A percentile compares a stretch with the other conserved stretches of the same genome.
These are phyloP conservation scores for Sycobia sp. DNA, from an alignment of 1,140 invertebrate species.

Conservation along the genomic window DNA sequence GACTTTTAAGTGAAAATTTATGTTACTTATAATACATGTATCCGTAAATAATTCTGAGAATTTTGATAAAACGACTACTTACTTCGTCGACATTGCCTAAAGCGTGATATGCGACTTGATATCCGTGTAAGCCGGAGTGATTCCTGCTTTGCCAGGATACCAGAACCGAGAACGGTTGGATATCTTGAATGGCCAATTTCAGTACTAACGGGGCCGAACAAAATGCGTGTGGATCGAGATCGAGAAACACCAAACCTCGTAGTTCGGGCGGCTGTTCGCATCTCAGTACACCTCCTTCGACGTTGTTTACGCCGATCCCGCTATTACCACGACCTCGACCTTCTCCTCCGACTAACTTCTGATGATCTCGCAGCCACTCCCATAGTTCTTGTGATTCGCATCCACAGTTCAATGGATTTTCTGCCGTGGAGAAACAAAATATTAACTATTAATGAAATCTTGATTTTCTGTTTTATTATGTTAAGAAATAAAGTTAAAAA, in stretches of 20 bases:
- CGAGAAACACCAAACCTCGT: constrained; percentile 74
- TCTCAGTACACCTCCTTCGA: constrained; percentile 62
- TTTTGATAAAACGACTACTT: no score
- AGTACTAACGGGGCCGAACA: constrained; percentile 82
- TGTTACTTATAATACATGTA: no score
- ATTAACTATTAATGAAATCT: background rate
- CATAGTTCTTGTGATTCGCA: constrained; percentile 85
- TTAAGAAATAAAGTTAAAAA: no score
- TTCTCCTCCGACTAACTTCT: constrained; percentile 68
- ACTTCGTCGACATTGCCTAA: constrained; percentile 69
- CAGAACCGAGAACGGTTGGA: constrained; percentile 83
- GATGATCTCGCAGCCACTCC: constrained; percentile 87
- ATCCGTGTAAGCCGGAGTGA: constrained; percentile 83
- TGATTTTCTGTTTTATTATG: no score
- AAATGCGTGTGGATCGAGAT: constrained; percentile 78
- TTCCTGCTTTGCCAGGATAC: constrained; percentile 91
- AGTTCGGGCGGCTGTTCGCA: constrained; percentile 82
- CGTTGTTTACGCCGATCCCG: constrained; percentile 60
- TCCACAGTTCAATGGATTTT: constrained; percentile 81
- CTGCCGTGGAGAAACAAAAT: constrained; percentile 61
- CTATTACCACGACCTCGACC: constrained; percentile 44
- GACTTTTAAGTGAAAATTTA: no score
- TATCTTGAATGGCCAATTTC: constrained; percentile 84
- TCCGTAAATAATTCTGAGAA: no score
- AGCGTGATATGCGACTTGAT: constrained; percentile 84